Evolutionary conservation across 2,888 invertebrate genomes (phyloP).

Genomic region (Iphiclides podalirius): DNA sequence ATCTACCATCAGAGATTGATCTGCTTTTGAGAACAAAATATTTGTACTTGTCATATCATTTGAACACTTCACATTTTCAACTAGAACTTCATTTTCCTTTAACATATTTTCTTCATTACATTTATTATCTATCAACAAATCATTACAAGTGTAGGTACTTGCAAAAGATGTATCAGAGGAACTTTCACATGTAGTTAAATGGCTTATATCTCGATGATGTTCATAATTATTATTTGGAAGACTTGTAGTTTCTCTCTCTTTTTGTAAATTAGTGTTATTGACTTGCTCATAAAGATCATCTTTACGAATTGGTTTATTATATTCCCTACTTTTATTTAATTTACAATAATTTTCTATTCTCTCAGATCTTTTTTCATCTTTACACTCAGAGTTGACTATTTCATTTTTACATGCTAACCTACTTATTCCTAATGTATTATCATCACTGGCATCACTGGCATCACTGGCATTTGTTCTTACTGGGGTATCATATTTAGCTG

Average conservation of each 20-base stretch:
- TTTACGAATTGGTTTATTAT: constrained; percentile 48
- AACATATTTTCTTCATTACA: constrained; percentile 39
- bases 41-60: constrained; percentile 25
- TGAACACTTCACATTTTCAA: constrained; percentile 13
- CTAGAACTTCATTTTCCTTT: constrained; percentile 17
- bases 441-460: constrained; percentile 64
- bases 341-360: constrained; percentile 77
- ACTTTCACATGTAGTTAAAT: constrained; percentile 42
- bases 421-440: constrained; percentile 62
- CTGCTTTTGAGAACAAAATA: constrained; percentile 16
- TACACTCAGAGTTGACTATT: constrained; percentile 44
- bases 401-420: constrained; percentile 54
- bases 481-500: constrained; percentile 60
- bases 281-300: constrained; percentile 35
- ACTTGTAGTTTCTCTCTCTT: constrained; percentile 34
- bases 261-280: constrained; percentile 28
- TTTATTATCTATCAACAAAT: constrained; percentile 34
- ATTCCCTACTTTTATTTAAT: constrained; percentile 74
- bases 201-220: constrained; percentile 30
- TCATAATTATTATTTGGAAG: constrained; percentile 32
- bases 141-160: constrained; percentile 50
- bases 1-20: constrained; percentile 8
- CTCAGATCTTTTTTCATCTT: constrained; percentile 68
- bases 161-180: constrained; percentile 62
- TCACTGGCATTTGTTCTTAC: constrained; percentile 66